phyloP scores from a whole-genome alignment of 2,797 vertebrate genomes.

The Xerus rutilus region DNA sequence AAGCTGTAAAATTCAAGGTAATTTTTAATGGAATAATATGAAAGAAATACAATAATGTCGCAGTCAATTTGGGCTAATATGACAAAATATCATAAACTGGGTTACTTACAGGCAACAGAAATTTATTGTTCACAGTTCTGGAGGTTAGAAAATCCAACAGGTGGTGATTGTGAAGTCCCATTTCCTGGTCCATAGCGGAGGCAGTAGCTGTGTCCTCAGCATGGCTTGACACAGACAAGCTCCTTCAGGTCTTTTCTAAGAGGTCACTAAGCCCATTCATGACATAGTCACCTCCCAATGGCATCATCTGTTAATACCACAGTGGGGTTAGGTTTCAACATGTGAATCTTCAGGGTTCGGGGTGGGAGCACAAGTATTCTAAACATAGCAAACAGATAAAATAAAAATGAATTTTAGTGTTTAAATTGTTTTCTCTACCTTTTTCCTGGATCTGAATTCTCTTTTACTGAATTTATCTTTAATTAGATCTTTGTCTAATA shows the following conservation, averaged over 20 bases:
- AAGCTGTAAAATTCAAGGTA: neutral
- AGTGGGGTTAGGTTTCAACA: neutral
- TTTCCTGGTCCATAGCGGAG: neutral
- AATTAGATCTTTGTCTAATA: neutral
- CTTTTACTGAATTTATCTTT: neutral
- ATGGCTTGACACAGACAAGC: neutral
- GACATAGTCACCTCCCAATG: neutral
- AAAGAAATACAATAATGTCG: neutral
- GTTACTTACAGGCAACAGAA: neutral
- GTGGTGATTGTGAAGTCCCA: too few species aligned
- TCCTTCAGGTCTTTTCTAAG: fast-evolving
- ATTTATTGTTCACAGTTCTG: neutral
- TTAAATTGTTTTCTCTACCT: neutral
- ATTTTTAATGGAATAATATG: neutral
- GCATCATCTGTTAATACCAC: neutral
- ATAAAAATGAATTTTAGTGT: neutral
- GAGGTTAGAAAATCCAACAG: neutral
- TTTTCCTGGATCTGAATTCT: neutral
- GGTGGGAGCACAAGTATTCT: neutral
- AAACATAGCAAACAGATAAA: neutral
- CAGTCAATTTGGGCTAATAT: neutral
- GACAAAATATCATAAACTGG: neutral
- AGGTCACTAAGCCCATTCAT: neutral
- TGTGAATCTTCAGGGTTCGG: neutral
- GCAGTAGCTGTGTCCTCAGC: neutral